A percentile compares a stretch with the other conserved stretches of the same genome.
phyloP scores from a whole-genome alignment of 1,140 invertebrate species.

The Platorchestia sp. region DNA sequence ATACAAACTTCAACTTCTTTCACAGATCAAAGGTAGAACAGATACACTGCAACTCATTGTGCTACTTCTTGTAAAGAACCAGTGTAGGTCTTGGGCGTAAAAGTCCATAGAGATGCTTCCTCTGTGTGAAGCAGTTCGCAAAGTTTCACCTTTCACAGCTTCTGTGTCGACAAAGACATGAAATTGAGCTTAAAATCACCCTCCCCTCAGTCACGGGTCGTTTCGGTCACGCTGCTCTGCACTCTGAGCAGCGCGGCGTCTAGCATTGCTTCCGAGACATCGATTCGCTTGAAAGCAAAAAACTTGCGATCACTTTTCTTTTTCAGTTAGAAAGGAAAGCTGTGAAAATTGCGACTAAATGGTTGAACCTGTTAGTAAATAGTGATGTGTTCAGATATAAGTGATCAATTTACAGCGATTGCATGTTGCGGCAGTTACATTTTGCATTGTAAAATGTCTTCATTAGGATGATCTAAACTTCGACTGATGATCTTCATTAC shows the following conservation, averaged over 20 bases:
- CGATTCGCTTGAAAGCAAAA: too few relatives aligned
- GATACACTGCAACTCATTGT: not conserved
- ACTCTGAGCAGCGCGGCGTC: too few relatives aligned
- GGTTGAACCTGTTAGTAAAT: not conserved
- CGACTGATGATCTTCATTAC: not conserved
- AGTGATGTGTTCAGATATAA: not conserved
- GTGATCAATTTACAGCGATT: too few relatives aligned
- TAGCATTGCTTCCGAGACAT: too few relatives aligned
- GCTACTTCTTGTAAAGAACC: not conserved
- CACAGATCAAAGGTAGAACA: not conserved
- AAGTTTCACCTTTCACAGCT: not conserved
- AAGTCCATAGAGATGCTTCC: not conserved
- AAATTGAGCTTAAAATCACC: too few relatives aligned
- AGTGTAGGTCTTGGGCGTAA: not conserved
- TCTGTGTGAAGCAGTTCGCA: not conserved
- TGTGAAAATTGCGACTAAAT: not conserved
- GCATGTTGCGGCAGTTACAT: not conserved
- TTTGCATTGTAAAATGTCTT: not conserved
- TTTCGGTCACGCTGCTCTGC: too few relatives aligned
- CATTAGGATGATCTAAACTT: not conserved
- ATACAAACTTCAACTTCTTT: not conserved
- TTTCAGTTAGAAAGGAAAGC: not conserved
- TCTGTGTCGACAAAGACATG: too few relatives aligned
- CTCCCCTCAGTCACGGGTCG: too few relatives aligned
- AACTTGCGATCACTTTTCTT: too few relatives aligned